Percentiles rank a stretch among this genome's conserved stretches.
phyloP scores from a whole-genome alignment of 2,797 vertebrate genomes.

The Myotis myotis region DNA sequence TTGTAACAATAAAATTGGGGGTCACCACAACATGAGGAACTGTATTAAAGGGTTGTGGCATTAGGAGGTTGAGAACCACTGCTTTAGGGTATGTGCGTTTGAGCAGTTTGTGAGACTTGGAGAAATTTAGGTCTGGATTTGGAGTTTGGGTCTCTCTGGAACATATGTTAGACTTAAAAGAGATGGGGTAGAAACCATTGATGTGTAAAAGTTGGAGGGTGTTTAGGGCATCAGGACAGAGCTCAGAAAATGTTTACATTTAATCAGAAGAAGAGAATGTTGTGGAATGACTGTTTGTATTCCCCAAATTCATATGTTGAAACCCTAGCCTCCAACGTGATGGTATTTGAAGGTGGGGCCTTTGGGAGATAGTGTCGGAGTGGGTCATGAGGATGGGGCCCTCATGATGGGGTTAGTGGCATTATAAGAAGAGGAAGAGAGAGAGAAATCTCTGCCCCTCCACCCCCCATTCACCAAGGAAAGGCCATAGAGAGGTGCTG shows the following conservation, averaged over 20 bases:
- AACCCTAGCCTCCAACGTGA: not conserved
- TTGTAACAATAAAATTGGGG: no score
- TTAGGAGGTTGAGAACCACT: no score
- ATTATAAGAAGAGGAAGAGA: not conserved
- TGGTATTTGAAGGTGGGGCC: not conserved
- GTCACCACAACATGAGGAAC: no score
- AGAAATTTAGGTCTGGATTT: not conserved
- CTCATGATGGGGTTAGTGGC: not conserved
- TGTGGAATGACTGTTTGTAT: not conserved
- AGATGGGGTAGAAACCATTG: not conserved
- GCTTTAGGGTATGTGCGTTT: not conserved
- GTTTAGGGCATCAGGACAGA: not conserved
- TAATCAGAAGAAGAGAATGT: not conserved
- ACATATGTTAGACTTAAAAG: not conserved
- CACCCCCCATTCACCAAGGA: fast-evolving
- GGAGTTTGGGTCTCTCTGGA: not conserved
- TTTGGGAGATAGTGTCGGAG: not conserved
- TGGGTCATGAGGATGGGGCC: not conserved
- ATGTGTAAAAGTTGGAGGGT: not conserved
- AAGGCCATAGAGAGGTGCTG: not conserved
- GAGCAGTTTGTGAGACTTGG: not conserved
- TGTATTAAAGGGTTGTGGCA: no score
- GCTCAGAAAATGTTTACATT: not conserved
- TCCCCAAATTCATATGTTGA: not conserved
- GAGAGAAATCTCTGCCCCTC: not conserved